Conservation (phyloP, 2,888 invertebrate species). For the Brachypalpus laphriformis region DNA sequence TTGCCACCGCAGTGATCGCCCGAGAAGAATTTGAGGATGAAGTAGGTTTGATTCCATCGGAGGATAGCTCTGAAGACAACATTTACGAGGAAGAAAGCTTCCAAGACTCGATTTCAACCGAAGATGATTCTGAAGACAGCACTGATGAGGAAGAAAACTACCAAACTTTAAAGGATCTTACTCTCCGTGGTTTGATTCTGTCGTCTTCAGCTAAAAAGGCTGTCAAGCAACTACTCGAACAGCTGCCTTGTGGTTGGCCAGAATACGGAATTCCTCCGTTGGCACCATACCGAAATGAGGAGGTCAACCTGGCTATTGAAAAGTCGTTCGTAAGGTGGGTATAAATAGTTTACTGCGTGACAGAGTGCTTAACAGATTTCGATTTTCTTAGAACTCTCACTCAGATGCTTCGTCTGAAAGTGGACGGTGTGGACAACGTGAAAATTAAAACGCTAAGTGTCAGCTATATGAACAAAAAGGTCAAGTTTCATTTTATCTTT, state of each 20-base stretch:
- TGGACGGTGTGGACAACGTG: slow-evolving; percentile 69
- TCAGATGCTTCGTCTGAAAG: slow-evolving; percentile 39
- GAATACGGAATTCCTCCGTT: slow-evolving; percentile 77
- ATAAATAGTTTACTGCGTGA: background rate
- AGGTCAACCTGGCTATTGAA: background rate
- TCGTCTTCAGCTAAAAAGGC: slow-evolving; percentile 78
- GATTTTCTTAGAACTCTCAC: slow-evolving; percentile 22
- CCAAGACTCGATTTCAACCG: background rate
- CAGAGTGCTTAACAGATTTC: background rate
- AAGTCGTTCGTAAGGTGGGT: slow-evolving; percentile 52
- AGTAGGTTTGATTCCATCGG: background rate
- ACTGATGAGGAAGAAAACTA: background rate
- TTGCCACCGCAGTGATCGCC: background rate
- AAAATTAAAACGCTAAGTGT: slow-evolving; percentile 62
- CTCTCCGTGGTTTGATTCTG: slow-evolving; percentile 77
- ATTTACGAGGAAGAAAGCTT: background rate
- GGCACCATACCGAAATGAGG: slow-evolving; percentile 76
- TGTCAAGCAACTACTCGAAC: slow-evolving; percentile 69
- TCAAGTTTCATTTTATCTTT: slow-evolving; percentile 70
- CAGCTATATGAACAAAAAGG: slow-evolving; percentile 57
- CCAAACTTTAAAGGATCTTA: background rate
- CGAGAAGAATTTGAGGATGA: background rate
- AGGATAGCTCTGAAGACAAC: background rate
- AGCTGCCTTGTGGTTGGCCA: slow-evolving; percentile 78
- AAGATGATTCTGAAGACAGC: background rate